Evolutionary conservation across 1,140 invertebrate species (phyloP), one percentile per base, ranked within the genome.

Genomic region (Phymorhynchus buccinoides): DNA sequence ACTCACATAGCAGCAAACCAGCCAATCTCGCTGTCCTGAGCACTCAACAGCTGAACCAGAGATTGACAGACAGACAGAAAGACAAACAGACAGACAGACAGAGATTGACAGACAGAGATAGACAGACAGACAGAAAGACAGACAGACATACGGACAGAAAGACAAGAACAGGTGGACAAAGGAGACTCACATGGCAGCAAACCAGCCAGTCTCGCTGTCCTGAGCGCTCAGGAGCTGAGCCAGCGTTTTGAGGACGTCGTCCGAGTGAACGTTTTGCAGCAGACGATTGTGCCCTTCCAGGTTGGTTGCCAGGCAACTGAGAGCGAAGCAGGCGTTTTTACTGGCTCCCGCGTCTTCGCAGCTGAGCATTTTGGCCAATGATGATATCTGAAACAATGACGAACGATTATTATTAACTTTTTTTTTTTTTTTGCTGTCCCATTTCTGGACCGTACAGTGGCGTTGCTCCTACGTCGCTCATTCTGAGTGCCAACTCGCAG

Each of bases 1-100:
- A 90, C 92, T 91, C 90, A 93, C 93, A 93, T 93, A 73, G 92
- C 92, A 84, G 92, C 91, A 91, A 93, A 93, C 93, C 93, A 93
- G 7, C 91, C 91, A 27, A 92, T 93, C 83, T 93, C 93, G 83
- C 87, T 87, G 84, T 93, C 93, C n/a, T n/a, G n/a, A n/a, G n/a
- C n/a, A n/a, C n/a, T n/a, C n/a, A n/a, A n/a, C n/a, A n/a, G n/a
- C n/a, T n/a, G n/a, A n/a, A n/a, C n/a, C n/a, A n/a, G n/a, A n/a
- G n/a, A n/a, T n/a, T n/a, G n/a, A n/a, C n/a, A n/a, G n/a, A n/a
- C n/a, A n/a, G n/a, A n/a, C n/a, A n/a, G n/a, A n/a, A n/a, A n/a
- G n/a, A n/a, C n/a, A n/a, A n/a, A n/a, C n/a, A n/a, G n/a, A n/a
- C n/a, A n/a, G n/a, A n/a, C n/a, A n/a, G n/a, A n/a, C n/a, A n/a